Evolutionary conservation across 2,113 vertebrate species (phyloP).

Genomic region (Percina caprodes): DNA sequence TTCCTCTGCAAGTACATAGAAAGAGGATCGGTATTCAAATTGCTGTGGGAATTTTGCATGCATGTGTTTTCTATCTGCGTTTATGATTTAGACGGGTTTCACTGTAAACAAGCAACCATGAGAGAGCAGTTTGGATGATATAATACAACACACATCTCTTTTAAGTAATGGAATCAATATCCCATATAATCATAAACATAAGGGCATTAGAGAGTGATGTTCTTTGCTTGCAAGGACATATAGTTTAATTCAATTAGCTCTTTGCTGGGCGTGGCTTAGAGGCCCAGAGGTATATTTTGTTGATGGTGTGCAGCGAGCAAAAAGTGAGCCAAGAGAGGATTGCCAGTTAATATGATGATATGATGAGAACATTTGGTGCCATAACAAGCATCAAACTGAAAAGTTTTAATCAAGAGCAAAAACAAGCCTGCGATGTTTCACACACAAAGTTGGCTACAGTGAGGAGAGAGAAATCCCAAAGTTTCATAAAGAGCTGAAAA

Average conservation of each 20-base stretch:
- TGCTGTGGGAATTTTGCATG: conserved; percentile 68
- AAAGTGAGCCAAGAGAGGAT: conserved; percentile 48
- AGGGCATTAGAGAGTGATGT: conserved; percentile 64
- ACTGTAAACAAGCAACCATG: conserved; percentile 76
- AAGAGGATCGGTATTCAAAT: conserved; percentile 59
- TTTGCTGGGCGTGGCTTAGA: conserved; percentile 51
- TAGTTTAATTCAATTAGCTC: conserved; percentile 73
- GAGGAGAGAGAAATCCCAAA: conserved; percentile 29
- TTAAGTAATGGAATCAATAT: conserved; percentile 76
- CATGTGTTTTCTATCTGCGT: conserved; percentile 69
- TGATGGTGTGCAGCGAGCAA: conserved; percentile 56
- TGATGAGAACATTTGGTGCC: conserved; percentile 59
- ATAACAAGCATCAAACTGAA: conserved; percentile 73
- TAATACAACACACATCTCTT: conserved; percentile 69
- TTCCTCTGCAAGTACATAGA: conserved; percentile 34
- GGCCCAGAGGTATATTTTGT: conserved; percentile 72
- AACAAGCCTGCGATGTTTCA: conserved; percentile 60
- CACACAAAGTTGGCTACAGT: conserved; percentile 41
- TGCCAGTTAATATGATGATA: conserved; percentile 69
- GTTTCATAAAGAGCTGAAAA: conserved; percentile 47
- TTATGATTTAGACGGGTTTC: conserved; percentile 54
- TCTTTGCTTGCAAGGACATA: conserved; percentile 60
- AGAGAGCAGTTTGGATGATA: conserved; percentile 67
- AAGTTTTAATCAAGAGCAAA: conserved; percentile 77
- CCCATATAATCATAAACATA: conserved; percentile 72